Evolutionary conservation across 2,888 invertebrate species (phyloP).

Genomic region (Acanthosoma haemorrhoidale): DNA sequence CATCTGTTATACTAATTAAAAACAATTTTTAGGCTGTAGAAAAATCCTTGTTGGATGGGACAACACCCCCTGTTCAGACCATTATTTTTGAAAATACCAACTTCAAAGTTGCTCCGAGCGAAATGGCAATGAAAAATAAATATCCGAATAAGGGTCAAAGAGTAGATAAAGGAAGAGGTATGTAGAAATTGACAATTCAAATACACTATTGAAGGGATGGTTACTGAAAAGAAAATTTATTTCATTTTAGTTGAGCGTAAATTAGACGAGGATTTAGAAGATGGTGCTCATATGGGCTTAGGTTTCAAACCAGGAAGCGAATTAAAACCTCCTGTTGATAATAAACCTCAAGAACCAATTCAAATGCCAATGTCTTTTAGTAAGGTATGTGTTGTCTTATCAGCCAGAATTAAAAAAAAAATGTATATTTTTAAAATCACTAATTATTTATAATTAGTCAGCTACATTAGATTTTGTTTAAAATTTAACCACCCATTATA

Average conservation of each 20-base stretch:
- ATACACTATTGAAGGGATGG: too few relatives aligned
- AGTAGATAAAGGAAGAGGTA: constrained; percentile 42
- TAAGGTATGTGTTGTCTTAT: constrained; percentile 42
- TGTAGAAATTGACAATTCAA: too few relatives aligned
- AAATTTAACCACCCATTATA: too few relatives aligned
- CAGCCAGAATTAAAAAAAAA: too few relatives aligned
- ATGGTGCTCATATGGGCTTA: constrained; percentile 36
- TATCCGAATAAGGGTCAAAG: constrained; percentile 48
- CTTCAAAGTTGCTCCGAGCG: constrained; percentile 66
- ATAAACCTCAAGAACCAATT: constrained; percentile 38
- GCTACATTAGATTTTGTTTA: too few relatives aligned
- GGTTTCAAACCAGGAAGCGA: constrained; percentile 40
- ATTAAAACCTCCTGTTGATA: constrained; percentile 34
- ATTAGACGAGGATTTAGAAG: constrained; percentile 39
- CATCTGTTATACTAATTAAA: background rate
- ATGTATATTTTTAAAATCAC: too few relatives aligned
- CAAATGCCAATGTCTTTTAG: constrained; percentile 65
- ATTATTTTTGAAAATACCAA: constrained; percentile 90
- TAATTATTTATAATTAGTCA: too few relatives aligned
- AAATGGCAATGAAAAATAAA: constrained; percentile 57
- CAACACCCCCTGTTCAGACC: constrained; percentile 76
- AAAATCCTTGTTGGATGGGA: constrained; percentile 63
- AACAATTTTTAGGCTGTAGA: constrained; percentile 45
- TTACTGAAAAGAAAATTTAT: background rate
- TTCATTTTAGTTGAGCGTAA: constrained; percentile 32